Evolutionary conservation across 2,888 invertebrate genomes (phyloP), one percentile per base, ranked within the genome.

Genomic region (Malachius bipustulatus): DNA sequence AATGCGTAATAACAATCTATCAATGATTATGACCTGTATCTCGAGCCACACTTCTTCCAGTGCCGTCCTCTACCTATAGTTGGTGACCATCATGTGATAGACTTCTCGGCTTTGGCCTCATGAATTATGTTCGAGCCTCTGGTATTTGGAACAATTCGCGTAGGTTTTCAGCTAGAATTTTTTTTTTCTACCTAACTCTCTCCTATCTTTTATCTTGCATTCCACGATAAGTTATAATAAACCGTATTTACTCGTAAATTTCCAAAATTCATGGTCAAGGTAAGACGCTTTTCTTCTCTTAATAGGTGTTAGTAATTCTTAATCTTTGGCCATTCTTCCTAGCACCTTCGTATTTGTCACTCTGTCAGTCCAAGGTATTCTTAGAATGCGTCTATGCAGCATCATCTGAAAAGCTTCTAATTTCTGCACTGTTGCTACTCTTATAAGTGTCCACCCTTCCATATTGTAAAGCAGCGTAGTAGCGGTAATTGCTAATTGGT

Each of bases 301-400:
- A 19, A 19, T 19, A 8, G 24, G 6, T 30, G 32, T 30, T n/a
- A 34, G 6, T 33, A 34, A 6, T 14, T 33, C 35, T 11, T 14
- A n/a, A 13, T 16, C 34, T 36, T 36, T 36, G 4, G 14, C 14
- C 36, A 36, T 36, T 10, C 24, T 16, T 24, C 32, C 16, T 9
- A 36, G 6, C n/a, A 36, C 33, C 14, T 35, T 15, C n/a, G n/a
- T n/a, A n/a, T 3, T 35, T 24, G 32, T 36, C 34, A 13, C 32
- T 36, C 26, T 24, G 9, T 24, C 16, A 34, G 32, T 34, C 32
- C 35, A 33, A 4, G 6, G 15, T 36, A 36, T 36, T 14, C 4
- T 36, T 4, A 36, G 26, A 4, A 36, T 36, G 4, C 31, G 9
- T 35, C 36, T 34, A 16, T 36, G 34, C n/a, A n/a, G n/a, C 13